Base-by-base conservation (phyloP, 2,888 invertebrate species). In the Sipha maydis region DNA sequence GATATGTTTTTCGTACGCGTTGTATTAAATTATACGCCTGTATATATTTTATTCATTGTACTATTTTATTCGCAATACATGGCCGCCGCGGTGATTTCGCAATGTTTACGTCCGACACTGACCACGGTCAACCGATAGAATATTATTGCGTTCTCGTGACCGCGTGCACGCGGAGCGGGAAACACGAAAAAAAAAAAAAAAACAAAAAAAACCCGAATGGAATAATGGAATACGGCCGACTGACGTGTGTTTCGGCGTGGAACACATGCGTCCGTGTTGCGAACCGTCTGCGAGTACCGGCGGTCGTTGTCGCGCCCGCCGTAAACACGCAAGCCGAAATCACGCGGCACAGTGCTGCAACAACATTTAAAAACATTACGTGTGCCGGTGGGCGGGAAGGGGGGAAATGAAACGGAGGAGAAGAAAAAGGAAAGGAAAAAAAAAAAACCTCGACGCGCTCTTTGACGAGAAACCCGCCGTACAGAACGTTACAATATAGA, bases 51-150 rank as follows among this genome's bases (percentile, higher is more conserved):
- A 34, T 34, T 34, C 4, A 34, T 34, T 21, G 7, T 61, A 61
- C 21, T 61, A 61, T 61, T n/a, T n/a, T 5, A 19, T 21, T 5
- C 3, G 61, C 25, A 41, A 11, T 41, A 34, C 4, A 21, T 56
- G n/a, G n/a, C n/a, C 56, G 19, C 21, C 61, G 25, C 61, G 61
- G 25, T 0, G 25, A 61, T 21, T 61, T 61, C 61, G 61, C 61
- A 61, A 25, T 61, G 25, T 79, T 2, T 34, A 67, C 9, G 80
- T 80, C 38, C 19, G 41, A 69, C 69, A 76, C 85, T 86, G 85
- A 86, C 85, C 85, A 56, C 85, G 78, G 85, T 86, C 85, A 86
- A 86, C 71, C 8, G 54, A 85, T 41, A 34, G 31, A 69, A 54
- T 86, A 86, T 56, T 67, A 34, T 83, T 75, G 56, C 38, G 83